Percentiles rank a stretch among this genome's conserved stretches.
phyloP scores from a whole-genome alignment of 1,140 invertebrate genomes.

The Chymomyza costata region DNA sequence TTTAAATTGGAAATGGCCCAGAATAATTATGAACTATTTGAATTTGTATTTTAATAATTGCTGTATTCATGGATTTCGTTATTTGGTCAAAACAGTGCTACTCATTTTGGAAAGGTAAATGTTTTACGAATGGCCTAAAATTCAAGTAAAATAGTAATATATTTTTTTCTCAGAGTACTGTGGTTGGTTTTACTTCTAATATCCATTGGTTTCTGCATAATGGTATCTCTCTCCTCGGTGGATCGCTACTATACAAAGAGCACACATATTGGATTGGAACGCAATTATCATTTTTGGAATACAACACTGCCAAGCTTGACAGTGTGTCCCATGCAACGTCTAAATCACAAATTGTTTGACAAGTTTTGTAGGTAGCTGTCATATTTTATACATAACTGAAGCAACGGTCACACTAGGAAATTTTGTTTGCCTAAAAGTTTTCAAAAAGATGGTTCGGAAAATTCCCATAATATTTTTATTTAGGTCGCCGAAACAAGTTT shows the following conservation, averaged over 20 bases:
- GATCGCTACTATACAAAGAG: conserved; percentile 59
- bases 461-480: no score
- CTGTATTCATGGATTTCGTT: conserved; percentile 57
- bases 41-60: conserved; percentile 50
- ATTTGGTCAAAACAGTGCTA: conserved; percentile 32
- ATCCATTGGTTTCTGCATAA: conserved; percentile 52
- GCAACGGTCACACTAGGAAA: no score
- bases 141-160: neutral
- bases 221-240: conserved; percentile 52
- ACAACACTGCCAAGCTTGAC: conserved; percentile 80
- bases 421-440: no score
- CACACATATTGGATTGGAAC: conserved; percentile 82
- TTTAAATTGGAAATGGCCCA: conserved; percentile 9
- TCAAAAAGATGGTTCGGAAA: no score
- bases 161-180: conserved; percentile 35
- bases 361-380: conserved; percentile 73
- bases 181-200: conserved; percentile 48
- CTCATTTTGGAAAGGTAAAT: conserved; percentile 52
- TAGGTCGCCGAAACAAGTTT: no score
- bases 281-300: conserved; percentile 82
- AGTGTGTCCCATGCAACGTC: conserved; percentile 76
- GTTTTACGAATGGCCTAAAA: neutral
- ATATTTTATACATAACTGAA: conserved; percentile 5
- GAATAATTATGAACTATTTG: conserved; percentile 24
- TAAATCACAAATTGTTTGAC: conserved; percentile 74